Conservation (phyloP, 2,888 invertebrate species). For the Caprella mutica region DNA sequence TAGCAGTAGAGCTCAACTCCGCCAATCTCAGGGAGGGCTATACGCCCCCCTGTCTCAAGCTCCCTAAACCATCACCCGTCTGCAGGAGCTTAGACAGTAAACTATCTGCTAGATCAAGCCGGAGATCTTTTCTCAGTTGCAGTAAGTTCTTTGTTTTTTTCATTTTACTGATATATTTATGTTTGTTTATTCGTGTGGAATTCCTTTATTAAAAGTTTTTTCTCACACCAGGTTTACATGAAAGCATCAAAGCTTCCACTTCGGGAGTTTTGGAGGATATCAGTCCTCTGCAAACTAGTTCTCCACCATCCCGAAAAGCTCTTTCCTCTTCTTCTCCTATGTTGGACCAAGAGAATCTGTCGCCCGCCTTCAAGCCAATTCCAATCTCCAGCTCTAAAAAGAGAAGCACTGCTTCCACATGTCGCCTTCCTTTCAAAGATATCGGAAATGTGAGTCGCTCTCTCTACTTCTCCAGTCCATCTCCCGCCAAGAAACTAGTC, state of each 20-base stretch:
- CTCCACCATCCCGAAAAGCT: neutral
- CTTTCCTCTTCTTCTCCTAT: neutral
- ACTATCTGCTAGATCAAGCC: no score
- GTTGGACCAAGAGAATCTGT: neutral
- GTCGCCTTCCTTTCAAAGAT: neutral
- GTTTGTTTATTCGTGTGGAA: no score
- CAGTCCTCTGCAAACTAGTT: neutral
- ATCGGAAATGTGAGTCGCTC: slow-evolving; percentile 2
- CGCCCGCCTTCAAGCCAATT: neutral
- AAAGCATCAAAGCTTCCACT: slow-evolving; percentile 2
- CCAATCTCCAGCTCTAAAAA: neutral
- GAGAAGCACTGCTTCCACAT: no score
- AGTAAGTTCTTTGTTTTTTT: slow-evolving; percentile 6
- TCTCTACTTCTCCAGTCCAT: slow-evolving; percentile 3
- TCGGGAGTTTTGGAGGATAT: neutral
- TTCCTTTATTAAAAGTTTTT: no score
- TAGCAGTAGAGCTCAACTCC: slow-evolving; percentile 2
- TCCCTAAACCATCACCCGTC: neutral
- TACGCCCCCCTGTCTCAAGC: neutral
- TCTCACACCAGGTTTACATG: neutral
- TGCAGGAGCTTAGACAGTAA: no score
- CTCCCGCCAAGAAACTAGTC: slow-evolving; percentile 3
- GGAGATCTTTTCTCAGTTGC: slow-evolving; percentile 7
- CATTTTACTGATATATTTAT: no score
- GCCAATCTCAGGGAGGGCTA: neutral